Evolutionary conservation across 2,113 vertebrate genomes (phyloP).

Genomic region (Otocyon megalotis): DNA sequence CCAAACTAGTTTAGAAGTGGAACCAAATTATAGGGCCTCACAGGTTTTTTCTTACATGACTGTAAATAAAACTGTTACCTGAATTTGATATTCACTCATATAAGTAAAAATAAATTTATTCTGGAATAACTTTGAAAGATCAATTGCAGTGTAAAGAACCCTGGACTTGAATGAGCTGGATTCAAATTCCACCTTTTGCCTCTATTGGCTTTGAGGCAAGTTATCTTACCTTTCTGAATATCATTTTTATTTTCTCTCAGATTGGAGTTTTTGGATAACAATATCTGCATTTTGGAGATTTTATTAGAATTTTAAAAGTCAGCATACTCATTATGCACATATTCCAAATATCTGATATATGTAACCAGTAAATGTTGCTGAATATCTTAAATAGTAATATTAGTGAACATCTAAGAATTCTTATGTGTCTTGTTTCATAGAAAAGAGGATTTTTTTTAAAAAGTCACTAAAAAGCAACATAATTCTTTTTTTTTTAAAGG

Average conservation of each 20-base stretch:
- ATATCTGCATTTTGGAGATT: background rate
- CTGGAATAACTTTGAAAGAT: slow-evolving; percentile 25
- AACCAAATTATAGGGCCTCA: background rate
- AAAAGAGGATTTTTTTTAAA: background rate
- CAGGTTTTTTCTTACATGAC: background rate
- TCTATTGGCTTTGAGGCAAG: background rate
- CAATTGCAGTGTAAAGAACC: background rate
- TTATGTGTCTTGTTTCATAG: background rate
- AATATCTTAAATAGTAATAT: background rate
- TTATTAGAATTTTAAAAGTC: slow-evolving; percentile 26
- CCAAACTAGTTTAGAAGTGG: background rate
- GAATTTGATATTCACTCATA: slow-evolving; percentile 34
- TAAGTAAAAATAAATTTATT: slow-evolving; percentile 35
- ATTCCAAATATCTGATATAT: background rate
- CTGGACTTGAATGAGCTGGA: background rate
- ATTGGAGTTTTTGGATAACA: slow-evolving; percentile 12
- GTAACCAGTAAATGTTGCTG: background rate
- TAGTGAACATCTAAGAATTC: slow-evolving; percentile 29
- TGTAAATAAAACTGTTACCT: slow-evolving; percentile 28
- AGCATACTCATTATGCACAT: background rate
- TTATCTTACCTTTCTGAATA: background rate
- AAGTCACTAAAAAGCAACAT: background rate
- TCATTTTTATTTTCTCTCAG: background rate
- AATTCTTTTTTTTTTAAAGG: no score
- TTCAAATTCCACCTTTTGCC: background rate